These are phyloP conservation scores for Thecocarcelia acutangulata DNA, from an alignment of 2,888 invertebrate genomes.

Conservation along the genomic window DNA sequence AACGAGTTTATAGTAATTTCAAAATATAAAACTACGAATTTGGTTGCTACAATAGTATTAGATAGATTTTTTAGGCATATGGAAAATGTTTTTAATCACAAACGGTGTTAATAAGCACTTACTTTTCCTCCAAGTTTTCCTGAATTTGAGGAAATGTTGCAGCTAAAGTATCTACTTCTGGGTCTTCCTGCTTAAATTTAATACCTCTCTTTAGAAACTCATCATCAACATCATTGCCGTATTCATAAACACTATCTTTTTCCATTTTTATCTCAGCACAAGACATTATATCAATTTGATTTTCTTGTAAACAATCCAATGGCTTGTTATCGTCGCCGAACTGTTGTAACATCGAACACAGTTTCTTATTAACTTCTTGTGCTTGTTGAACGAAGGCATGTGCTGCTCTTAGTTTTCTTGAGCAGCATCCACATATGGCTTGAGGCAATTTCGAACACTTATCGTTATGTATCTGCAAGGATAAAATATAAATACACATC, in stretches of 20 bases:
- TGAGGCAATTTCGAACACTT: slow-evolving; percentile 39
- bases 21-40: too few relatives aligned
- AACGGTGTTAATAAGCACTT: not conserved
- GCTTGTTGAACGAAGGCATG: slow-evolving; percentile 58
- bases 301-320: slow-evolving; percentile 54
- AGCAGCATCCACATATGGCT: slow-evolving; percentile 47
- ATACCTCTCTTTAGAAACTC: slow-evolving; percentile 2
- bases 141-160: slow-evolving; percentile 9
- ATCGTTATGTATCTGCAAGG: slow-evolving; percentile 30
- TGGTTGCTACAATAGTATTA: too few relatives aligned
- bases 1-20: too few relatives aligned
- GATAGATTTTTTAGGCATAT: too few relatives aligned
- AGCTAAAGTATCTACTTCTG: slow-evolving; percentile 31
- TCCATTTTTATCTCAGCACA: slow-evolving; percentile 58
- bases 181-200: slow-evolving; percentile 40
- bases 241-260: not conserved
- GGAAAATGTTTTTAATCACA: too few relatives aligned
- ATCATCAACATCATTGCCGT: not conserved
- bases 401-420: slow-evolving; percentile 40
- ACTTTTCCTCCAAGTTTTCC: slow-evolving; percentile 11
- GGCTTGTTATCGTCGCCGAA: not conserved
- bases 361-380: slow-evolving; percentile 17
- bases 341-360: not conserved
- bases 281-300: slow-evolving; percentile 44
- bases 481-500: too few relatives aligned